Base-by-base conservation (phyloP, 2,888 invertebrate species). In the Globia sparganii region DNA sequence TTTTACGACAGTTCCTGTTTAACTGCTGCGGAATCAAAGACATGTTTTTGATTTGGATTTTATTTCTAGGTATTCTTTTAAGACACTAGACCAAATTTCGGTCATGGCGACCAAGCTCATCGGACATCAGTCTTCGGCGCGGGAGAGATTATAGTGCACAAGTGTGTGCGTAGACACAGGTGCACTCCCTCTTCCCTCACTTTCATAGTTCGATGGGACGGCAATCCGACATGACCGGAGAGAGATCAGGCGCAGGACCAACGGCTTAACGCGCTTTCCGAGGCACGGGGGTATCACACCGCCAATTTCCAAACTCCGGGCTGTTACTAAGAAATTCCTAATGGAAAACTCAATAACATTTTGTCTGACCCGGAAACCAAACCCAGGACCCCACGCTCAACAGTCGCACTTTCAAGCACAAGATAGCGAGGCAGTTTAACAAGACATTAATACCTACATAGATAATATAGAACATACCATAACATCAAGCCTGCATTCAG, bases 1-100 rank as follows among this genome's bases (percentile, higher is more conserved):
- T 34, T 74, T 76, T 75, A 75, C 49, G 75, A 75, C 75, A 59
- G 75, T 40, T 21, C 40, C 34, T 21, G 53, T 53, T 43, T 61
- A 66, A 75, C 65, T 64, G 65, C 76, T 25, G 1, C 18, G 40
- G 53, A 64, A 25, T 43, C 43, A 28, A 56, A 21, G 43, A 21
- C 25, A 40, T 58, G 58, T 43, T 43, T 69, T 70, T 46, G 31
- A 72, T 62, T 72, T 75, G 28, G 9, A 15, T 59, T 74, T 59
- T 68, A 61, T 61, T 67, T n/a, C n/a, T n/a, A n/a, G 34, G 21
- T 53, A 64, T n/a, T 43, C 21, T 13, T 15, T 18, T 18, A 40
- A 4, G 18, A 40, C 15, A 28, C 9, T 4, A 53, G 53, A 53
- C 53, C 53, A 4, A 11, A 11, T 3, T 4, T 25, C 9, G 9